These are phyloP conservation scores for Thomomys bottae DNA, from an alignment of 2,113 vertebrate species.

Conservation along the genomic window DNA sequence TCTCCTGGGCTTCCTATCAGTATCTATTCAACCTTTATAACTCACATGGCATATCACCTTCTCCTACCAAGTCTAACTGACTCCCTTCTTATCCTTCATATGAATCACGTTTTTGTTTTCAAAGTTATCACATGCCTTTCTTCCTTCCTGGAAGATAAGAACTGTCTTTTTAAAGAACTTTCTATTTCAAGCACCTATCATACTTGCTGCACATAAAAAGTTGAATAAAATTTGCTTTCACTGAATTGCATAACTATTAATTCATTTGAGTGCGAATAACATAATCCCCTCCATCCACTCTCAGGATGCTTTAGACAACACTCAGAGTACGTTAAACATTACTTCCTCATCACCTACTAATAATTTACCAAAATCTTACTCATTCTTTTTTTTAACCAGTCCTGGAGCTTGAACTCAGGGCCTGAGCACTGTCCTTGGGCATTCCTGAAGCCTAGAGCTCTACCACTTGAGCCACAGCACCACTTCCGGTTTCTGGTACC, in stretches of 20 bases:
- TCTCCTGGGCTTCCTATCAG: background rate
- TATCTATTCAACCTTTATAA: background rate
- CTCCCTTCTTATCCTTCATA: background rate
- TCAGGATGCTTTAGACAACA: background rate
- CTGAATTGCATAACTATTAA: conserved; percentile 12
- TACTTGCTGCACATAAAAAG: background rate
- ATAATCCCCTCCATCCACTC: background rate
- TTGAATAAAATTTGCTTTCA: background rate
- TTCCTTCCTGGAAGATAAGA: background rate
- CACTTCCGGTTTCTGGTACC: no score
- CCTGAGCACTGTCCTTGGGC: no score
- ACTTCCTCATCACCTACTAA: background rate
- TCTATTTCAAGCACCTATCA: background rate
- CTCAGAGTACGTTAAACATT: background rate
- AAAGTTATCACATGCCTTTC: background rate
- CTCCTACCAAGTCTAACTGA: background rate
- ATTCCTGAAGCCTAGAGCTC: no score
- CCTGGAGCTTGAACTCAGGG: no score
- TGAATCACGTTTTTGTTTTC: background rate
- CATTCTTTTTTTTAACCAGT: no score
- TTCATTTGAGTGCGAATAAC: background rate
- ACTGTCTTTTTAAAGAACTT: conserved; percentile 10
- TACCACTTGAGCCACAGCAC: no score
- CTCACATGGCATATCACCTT: background rate
- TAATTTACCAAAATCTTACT: background rate